A percentile compares a stretch with the other conserved stretches of the same genome.
These are phyloP conservation scores for Drosophila borborema DNA, from an alignment of 2,888 invertebrate genomes.

Conservation along the genomic window DNA sequence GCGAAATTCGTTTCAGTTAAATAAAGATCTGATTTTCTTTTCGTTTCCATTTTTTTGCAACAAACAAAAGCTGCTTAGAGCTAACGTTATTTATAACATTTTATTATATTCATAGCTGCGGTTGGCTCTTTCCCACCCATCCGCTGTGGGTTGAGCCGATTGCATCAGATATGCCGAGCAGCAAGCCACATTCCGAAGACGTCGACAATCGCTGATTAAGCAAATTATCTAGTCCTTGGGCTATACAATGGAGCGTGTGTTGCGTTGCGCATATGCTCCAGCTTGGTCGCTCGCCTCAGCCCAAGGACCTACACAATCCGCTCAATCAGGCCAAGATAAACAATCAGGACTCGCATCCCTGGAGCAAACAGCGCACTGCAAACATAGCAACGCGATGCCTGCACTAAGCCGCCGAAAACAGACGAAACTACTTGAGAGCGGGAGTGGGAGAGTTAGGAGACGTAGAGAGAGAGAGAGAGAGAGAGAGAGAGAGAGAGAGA, in stretches of 20 bases:
- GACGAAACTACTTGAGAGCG: conserved; percentile 49
- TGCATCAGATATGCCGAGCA: conserved; percentile 2
- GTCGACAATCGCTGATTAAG: conserved; percentile 34
- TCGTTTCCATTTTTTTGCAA: neutral
- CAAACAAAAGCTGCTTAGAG: conserved; percentile 8
- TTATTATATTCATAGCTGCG: conserved; percentile 6
- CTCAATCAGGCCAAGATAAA: conserved; percentile 67
- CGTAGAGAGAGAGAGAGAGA: neutral
- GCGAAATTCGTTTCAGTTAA: neutral
- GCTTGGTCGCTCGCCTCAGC: conserved; percentile 1
- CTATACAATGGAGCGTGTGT: conserved; percentile 16
- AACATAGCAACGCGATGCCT: conserved; percentile 20
- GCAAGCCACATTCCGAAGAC: neutral
- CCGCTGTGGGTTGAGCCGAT: conserved; percentile 2
- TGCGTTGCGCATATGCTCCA: conserved; percentile 1
- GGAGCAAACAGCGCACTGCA: conserved; percentile 39
- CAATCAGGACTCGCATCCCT: conserved; percentile 60
- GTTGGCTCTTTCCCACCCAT: neutral
- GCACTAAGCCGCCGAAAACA: conserved; percentile 32
- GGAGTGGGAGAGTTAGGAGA: neutral
- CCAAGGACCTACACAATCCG: conserved; percentile 35
- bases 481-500: neutral
- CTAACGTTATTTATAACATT: conserved; percentile 11
- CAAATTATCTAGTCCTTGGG: conserved; percentile 37
- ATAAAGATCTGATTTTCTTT: conserved; percentile 2